phyloP scores from a whole-genome alignment of 2,797 vertebrate species.

The Sebastes vulpes region DNA sequence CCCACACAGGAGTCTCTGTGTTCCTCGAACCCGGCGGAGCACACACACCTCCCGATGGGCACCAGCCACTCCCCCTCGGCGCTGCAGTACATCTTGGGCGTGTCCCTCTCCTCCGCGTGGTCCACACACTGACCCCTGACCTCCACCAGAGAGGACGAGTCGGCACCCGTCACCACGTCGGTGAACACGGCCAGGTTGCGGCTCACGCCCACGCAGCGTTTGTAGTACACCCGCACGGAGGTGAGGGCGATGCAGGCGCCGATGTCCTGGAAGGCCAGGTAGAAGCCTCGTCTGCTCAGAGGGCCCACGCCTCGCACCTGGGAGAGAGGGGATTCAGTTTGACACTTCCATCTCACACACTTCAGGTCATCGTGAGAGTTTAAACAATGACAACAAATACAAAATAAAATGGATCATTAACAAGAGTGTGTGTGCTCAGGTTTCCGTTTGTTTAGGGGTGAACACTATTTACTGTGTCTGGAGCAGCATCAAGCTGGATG shows the following conservation, averaged over 20 bases:
- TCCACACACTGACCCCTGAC: slow-evolving; percentile 95
- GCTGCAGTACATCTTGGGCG: slow-evolving; percentile 99
- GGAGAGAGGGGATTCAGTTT: background rate
- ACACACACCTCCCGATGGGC: slow-evolving; percentile 96
- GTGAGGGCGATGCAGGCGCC: slow-evolving; percentile 91
- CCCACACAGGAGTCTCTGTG: slow-evolving; percentile 92
- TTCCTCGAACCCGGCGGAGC: slow-evolving; percentile 94
- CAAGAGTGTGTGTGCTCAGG: background rate
- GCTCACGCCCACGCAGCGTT: slow-evolving; percentile 92
- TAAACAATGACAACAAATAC: background rate
- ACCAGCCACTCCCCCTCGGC: slow-evolving; percentile 98
- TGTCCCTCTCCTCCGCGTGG: slow-evolving; percentile 95
- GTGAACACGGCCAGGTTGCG: slow-evolving; percentile 95
- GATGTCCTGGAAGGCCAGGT: slow-evolving; percentile 90
- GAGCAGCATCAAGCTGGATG: background rate
- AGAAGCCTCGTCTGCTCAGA: slow-evolving; percentile 91
- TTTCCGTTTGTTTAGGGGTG: too few species aligned
- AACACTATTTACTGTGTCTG: background rate
- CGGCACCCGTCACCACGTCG: slow-evolving; percentile 94
- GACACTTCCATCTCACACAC: background rate
- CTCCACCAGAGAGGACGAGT: slow-evolving; percentile 96
- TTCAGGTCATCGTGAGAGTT: background rate
- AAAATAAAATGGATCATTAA: background rate
- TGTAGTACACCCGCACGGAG: slow-evolving; percentile 95
- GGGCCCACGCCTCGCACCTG: slow-evolving; percentile 93